Evolutionary conservation across 2,888 invertebrate species (phyloP).

Genomic region (Drosophila meridionalis): DNA sequence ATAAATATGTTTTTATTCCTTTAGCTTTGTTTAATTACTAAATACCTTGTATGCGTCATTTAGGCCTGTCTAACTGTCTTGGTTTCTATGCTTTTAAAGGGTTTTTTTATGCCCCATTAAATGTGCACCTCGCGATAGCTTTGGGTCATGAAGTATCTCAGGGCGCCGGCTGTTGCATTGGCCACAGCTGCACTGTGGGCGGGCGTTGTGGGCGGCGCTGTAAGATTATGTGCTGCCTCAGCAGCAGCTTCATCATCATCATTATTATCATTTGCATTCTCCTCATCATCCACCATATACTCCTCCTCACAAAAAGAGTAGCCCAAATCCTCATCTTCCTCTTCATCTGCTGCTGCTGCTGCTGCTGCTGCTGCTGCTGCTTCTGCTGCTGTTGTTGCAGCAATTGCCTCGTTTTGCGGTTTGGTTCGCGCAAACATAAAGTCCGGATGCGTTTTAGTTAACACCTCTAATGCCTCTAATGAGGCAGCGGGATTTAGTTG

Average conservation of each 20-base stretch:
- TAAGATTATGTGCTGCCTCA: conserved; percentile 30
- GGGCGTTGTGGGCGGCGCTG: conserved; percentile 62
- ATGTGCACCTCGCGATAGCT: conserved; percentile 79
- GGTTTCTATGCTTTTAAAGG: neutral
- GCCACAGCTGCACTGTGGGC: conserved; percentile 62
- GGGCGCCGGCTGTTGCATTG: conserved; percentile 62
- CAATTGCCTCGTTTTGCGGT: conserved; percentile 55
- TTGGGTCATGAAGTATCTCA: conserved; percentile 76
- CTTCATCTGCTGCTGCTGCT: conserved; percentile 31
- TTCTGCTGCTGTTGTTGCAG: conserved; percentile 58
- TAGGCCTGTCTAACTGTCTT: conserved; percentile 58
- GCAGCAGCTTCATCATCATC: conserved; percentile 22
- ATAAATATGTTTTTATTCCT: conserved; percentile 25
- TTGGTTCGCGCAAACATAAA: conserved; percentile 67
- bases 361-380: conserved; percentile 1
- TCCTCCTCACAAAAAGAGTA: conserved; percentile 82
- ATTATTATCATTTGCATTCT: conserved; percentile 13
- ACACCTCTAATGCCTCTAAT: conserved; percentile 77
- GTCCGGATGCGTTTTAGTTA: conserved; percentile 79
- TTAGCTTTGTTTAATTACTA: conserved; percentile 49
- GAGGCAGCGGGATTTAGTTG: conserved; percentile 80
- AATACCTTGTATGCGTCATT: conserved; percentile 75
- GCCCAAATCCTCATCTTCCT: conserved; percentile 80
- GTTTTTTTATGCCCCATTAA: conserved; percentile 32
- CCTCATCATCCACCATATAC: conserved; percentile 46